These are phyloP conservation scores for Adelges cooleyi DNA, from an alignment of 1,140 invertebrate species.

Conservation along the genomic window DNA sequence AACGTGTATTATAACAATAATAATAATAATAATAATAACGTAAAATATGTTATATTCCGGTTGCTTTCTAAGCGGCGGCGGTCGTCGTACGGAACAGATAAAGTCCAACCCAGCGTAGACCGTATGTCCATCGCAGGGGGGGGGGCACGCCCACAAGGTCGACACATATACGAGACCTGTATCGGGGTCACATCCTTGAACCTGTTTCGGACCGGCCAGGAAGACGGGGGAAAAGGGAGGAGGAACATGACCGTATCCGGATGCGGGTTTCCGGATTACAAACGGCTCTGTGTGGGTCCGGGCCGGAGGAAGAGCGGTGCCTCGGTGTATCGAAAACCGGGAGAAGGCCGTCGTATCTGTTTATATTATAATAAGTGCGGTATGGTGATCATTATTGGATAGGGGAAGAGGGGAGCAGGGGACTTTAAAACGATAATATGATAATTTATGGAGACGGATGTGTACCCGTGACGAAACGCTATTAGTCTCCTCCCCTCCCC, in stretches of 20 bases:
- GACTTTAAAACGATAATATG: background rate
- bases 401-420: no score
- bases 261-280: conserved; percentile 29
- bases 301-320: background rate
- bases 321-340: no score
- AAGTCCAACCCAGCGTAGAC: no score
- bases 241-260: background rate
- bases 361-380: no score
- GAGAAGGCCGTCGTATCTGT: no score
- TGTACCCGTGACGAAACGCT: background rate
- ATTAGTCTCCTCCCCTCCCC: no score
- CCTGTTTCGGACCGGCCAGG: background rate
- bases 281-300: background rate
- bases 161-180: conserved; percentile 19
- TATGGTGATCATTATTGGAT: no score
- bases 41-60: background rate
- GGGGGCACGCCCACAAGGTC: conserved; percentile 16
- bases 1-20: no score
- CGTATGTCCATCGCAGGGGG: background rate
- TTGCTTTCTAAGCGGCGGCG: conserved; percentile 6
- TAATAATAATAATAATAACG: no score
- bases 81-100: no score
- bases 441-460: background rate
- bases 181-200: conserved; percentile 27
- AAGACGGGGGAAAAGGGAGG: background rate